Conservation (phyloP, 1,140 invertebrate genomes). For the Drosophila arizonae region DNA sequence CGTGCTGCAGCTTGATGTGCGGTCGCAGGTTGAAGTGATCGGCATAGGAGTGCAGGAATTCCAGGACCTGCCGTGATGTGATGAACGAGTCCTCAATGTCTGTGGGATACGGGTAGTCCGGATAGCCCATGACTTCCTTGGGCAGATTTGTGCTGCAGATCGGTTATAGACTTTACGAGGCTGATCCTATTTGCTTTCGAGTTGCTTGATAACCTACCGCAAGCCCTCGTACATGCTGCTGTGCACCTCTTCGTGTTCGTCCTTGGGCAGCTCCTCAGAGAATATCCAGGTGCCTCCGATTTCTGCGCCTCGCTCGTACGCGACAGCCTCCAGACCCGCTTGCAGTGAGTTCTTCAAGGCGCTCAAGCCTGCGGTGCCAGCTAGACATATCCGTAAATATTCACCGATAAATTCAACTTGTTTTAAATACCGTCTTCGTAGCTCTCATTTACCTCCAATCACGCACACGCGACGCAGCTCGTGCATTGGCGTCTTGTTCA, state of each 20-base stretch:
- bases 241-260: constrained; percentile 90
- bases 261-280: constrained; percentile 87
- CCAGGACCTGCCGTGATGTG: constrained; percentile 89
- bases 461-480: constrained; percentile 83
- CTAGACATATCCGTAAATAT: constrained; percentile 62
- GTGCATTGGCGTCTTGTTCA: constrained; percentile 48
- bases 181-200: background rate
- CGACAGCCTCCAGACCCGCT: constrained; percentile 86
- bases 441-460: constrained; percentile 84
- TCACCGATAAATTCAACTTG: background rate
- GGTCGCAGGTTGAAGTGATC: constrained; percentile 84
- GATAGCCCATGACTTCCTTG: constrained; percentile 95
- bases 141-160: constrained; percentile 91
- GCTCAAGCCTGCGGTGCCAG: constrained; percentile 90
- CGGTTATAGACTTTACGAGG: background rate
- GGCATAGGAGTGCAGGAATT: constrained; percentile 92
- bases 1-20: constrained; percentile 78
- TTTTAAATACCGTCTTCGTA: background rate
- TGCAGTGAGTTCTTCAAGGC: constrained; percentile 86
- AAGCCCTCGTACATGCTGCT: constrained; percentile 91
- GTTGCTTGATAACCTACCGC: constrained; percentile 52
- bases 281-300: constrained; percentile 96
- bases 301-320: constrained; percentile 88
- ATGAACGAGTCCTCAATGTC: constrained; percentile 90
- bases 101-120: constrained; percentile 90